Percentiles rank a stretch among this genome's conserved stretches.
These are phyloP conservation scores for Empidonax alnorum DNA, from an alignment of 2,113 vertebrate species.

Conservation along the genomic window DNA sequence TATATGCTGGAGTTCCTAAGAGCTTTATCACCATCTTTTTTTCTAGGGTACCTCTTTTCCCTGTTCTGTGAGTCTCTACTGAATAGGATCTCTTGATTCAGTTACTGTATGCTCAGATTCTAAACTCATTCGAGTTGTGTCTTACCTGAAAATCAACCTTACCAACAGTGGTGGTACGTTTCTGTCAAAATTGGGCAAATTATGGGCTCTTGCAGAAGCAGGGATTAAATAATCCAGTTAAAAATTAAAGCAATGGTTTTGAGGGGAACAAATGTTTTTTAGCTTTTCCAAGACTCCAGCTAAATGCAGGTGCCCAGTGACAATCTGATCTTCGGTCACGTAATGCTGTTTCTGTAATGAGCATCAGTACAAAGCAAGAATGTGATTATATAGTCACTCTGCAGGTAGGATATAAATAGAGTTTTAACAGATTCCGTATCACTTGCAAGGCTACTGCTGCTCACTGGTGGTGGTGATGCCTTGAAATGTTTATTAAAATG, in stretches of 20 bases:
- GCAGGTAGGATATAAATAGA: conserved; percentile 46
- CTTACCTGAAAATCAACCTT: not conserved
- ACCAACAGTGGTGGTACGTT: not conserved
- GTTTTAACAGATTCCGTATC: not conserved
- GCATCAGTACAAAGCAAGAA: not conserved
- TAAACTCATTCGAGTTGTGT: not conserved
- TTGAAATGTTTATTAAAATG: conserved; percentile 55
- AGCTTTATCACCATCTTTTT: not conserved
- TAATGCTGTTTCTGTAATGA: not conserved
- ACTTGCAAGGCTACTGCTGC: conserved; percentile 23
- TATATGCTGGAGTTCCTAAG: not conserved
- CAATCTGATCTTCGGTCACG: not conserved
- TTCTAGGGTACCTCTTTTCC: not conserved
- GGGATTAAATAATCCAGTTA: not conserved
- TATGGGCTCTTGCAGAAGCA: not conserved
- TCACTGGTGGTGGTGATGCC: conserved; percentile 11
- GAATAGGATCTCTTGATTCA: not conserved
- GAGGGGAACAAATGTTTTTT: not conserved
- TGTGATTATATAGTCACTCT: conserved; percentile 25
- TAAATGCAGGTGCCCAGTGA: not conserved
- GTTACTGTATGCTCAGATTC: not conserved
- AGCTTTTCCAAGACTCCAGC: not conserved
- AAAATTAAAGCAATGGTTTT: not conserved
- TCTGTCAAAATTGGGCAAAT: not conserved
- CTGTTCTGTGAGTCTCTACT: not conserved